Evolutionary conservation across 2,113 vertebrate species (phyloP).

Genomic region (Falcunculus frontatus): DNA sequence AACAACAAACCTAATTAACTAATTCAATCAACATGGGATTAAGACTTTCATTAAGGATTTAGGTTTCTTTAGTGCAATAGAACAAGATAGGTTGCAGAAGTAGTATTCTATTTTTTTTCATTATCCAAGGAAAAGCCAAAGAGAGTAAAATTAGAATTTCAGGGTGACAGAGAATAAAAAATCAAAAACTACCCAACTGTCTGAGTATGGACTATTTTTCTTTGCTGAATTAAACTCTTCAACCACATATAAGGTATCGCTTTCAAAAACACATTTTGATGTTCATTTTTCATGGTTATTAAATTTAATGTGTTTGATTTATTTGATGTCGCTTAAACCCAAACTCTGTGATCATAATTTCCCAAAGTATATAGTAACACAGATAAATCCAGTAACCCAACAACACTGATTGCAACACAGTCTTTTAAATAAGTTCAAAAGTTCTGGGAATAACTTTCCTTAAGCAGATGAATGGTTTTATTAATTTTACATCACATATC

Average conservation of each 20-base stretch:
- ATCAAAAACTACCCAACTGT: neutral
- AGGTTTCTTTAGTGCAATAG: neutral
- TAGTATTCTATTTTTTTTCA: neutral
- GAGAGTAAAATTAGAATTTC: neutral
- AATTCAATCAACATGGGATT: neutral
- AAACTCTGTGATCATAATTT: neutral
- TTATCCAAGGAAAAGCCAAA: neutral
- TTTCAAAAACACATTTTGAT: neutral
- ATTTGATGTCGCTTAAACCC: neutral
- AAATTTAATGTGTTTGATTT: neutral
- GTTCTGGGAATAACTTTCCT: neutral
- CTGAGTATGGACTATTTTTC: neutral
- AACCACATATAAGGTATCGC: neutral
- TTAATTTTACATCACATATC: neutral
- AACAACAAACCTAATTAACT: neutral
- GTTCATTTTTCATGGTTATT: neutral
- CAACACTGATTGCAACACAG: neutral
- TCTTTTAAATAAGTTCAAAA: neutral
- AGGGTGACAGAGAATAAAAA: neutral
- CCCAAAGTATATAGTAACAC: neutral
- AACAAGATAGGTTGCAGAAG: neutral
- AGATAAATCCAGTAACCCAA: neutral
- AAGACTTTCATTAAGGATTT: neutral
- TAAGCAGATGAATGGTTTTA: neutral
- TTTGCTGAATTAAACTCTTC: neutral